Evolutionary conservation across 2,797 vertebrate genomes (phyloP), one percentile per base, ranked within the genome.

Genomic region (Apodemus agrarius): DNA sequence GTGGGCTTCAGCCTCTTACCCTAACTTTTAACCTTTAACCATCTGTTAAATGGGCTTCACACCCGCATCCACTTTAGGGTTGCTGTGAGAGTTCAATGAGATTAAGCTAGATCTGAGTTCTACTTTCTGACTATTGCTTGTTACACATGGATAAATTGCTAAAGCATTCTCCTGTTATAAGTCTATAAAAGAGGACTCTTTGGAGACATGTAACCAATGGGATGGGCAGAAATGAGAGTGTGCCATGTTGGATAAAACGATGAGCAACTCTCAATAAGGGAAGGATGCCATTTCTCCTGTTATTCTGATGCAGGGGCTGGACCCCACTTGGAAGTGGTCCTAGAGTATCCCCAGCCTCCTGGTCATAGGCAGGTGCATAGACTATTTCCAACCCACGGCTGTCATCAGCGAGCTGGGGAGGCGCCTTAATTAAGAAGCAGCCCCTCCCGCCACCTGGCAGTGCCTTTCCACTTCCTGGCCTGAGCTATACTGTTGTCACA

Each of bases 361-460:
- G 96, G 92, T 84, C 9, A 0, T 24, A 63, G 85, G 16, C 67
- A 97, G 94, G 95, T 96, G 91, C 67, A 61, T 31, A 76, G 90
- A 90, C 63, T 93, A 96, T 96, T 97, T 96, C 93, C 37, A 96
- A 95, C 96, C 81, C 85, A 69, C 75, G 31, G 79, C 89, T 82
- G 19, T 95, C 89, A 57, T 21, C 65, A 29, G 0, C 82, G 90
- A 85, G 84, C 92, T 57, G 75, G 69, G 61, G 91, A 97, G 94
- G 92, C 7, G 59, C 65, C 46, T 95, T 97, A 97, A 91, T 97
- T 97, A 97, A 93, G 96, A 90, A 98, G 96, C 94, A 54, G 85
- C 76, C 92, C 96, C 74, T 78, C 89, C 96, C 26, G 29, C 90
- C 95, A 92, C 96, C 83, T 89, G 79, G 96, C 31, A 72, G 90